Evolutionary conservation across 2,797 vertebrate genomes (phyloP), one percentile per base, ranked within the genome.

Genomic region (Mastacembelus armatus): DNA sequence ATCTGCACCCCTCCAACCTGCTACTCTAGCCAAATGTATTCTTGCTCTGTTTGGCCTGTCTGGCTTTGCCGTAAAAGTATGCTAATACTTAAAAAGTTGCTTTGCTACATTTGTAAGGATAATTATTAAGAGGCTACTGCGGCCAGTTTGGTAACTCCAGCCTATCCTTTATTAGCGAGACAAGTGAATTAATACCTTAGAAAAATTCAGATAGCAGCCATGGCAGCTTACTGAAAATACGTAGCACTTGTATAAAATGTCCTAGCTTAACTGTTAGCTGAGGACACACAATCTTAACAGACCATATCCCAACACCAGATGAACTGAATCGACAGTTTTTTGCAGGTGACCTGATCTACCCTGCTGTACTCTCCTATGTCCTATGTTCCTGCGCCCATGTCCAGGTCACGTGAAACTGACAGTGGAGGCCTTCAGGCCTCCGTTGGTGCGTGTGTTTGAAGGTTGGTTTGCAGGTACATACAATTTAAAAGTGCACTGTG

Each of bases 331-430:
- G 2, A 21, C 16, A 52, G 9, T 26, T 42, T 55, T 66, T 58
- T 3, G 9, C 63, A 70, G 40, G 55, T 40, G 54, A 74, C 65
- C 44, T 9, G n/a, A 32, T 44, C 32, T 71, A 43, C 49, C 43
- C 8, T 50, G 45, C 19, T 5, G 9, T 26, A n/a, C n/a, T n/a
- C n/a, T n/a, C n/a, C n/a, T n/a, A n/a, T n/a, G n/a, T 12, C 36
- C 38, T 0, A 43, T 45, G 19, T 50, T 66, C 60, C 50, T 40
- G 43, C 55, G 62, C 43, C 30, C 49, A 38, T 51, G 7, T 19
- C 48, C 44, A 22, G 1, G 6, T 71, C 68, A 22, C 66, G 62
- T 43, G 36, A 58, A 70, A 78, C 38, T 77, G 70, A 66, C 62
- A 60, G 69, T 1, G n/a, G 38, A 67, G 12, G 22, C 33, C 19